These are phyloP conservation scores for Armadillidium nasatum DNA, from an alignment of 1,140 invertebrate genomes.

Conservation along the genomic window DNA sequence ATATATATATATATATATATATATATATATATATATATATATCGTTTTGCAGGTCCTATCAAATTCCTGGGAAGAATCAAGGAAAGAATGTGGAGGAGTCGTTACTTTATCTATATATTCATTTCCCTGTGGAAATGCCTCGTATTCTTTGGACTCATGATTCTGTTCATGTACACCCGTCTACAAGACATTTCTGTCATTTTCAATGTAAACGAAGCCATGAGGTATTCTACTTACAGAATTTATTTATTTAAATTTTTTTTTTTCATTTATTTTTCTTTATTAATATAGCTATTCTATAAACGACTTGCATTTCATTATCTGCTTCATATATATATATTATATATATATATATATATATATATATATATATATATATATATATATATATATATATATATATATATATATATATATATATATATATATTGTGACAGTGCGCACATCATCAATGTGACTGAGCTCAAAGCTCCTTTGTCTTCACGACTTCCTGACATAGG, in stretches of 20 bases:
- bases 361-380: slow-evolving; percentile 23
- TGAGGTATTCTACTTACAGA: not conserved
- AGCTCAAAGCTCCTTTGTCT: slow-evolving; percentile 48
- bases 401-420: not conserved
- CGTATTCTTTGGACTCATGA: slow-evolving; percentile 66
- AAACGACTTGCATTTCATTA: too few species aligned
- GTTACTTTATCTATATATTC: slow-evolving; percentile 85
- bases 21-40: not conserved
- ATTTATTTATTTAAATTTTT: too few species aligned
- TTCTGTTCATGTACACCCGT: slow-evolving; percentile 68
- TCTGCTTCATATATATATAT: too few species aligned
- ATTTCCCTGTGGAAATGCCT: slow-evolving; percentile 84
- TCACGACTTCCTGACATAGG: slow-evolving; percentile 65
- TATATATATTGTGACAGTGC: not conserved
- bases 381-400: slow-evolving; percentile 13
- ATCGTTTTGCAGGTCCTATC: slow-evolving; percentile 61
- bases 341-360: too few species aligned
- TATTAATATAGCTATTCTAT: too few species aligned
- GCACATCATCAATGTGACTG: slow-evolving; percentile 63
- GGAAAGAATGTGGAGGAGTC: slow-evolving; percentile 68
- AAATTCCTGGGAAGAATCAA: slow-evolving; percentile 67
- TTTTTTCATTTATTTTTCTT: too few species aligned
- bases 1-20: too few species aligned
- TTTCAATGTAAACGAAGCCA: not conserved
- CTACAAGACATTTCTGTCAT: slow-evolving; percentile 66